Evolutionary conservation across 2,113 vertebrate species (phyloP), one percentile per base, ranked within the genome.

Genomic region (Melanerpes formicivorus): DNA sequence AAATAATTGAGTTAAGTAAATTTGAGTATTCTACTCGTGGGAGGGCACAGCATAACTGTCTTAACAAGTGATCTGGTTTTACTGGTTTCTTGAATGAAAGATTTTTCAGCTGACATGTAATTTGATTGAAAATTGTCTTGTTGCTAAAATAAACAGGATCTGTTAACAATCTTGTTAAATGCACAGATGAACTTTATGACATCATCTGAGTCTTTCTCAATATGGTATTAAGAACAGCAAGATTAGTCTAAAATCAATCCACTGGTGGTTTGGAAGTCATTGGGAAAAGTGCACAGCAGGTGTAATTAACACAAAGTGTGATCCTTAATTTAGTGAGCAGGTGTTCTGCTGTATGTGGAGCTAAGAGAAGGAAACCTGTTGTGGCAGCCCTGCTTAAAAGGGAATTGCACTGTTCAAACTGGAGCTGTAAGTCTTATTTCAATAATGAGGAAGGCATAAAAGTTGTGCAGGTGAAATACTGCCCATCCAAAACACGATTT

Each of bases 271-370:
- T 91, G 58, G 63, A 72, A 95, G 50, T 75, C 73, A 65, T 54
- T 93, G 83, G 95, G 69, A 95, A 74, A 94, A 95, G 92, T 87
- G 90, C 90, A 79, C 95, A 95, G 95, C 88, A 90, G 77, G 95
- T 95, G 80, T 91, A 90, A 86, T 95, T 88, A 96, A 86, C 75
- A 66, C 93, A 58, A 86, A 93, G 80, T 65, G 74, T 91, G 86
- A 75, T 86, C 65, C 59, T 90, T 91, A 93, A 91, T 90, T 88
- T 70, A 90, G 90, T 19, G 82, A 96, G 80, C 94, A 94, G 93
- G 90, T 95, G 94, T 93, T 94, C 69, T 91, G 72, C 88, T 93
- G 23, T 78, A 12, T 78, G 62, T 67, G 77, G 73, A 90, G 55
- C 40, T 88, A 67, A 71, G 37, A 69, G 42, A 75, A 81, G 40